phyloP scores from a whole-genome alignment of 2,113 vertebrate genomes.

The Bolborhynchus lineola region DNA sequence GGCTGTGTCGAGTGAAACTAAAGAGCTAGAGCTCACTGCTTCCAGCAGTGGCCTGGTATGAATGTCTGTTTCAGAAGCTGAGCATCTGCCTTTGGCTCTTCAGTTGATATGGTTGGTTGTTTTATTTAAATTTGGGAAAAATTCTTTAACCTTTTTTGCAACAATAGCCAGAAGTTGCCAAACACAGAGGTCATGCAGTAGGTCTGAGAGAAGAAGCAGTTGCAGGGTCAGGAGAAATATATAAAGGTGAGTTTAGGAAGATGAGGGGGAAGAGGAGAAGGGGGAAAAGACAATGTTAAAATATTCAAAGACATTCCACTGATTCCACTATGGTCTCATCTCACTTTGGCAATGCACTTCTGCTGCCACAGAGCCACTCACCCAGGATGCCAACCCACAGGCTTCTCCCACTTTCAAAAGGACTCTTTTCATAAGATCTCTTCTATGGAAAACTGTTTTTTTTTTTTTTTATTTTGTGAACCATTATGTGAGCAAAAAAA shows the following conservation, averaged over 20 bases:
- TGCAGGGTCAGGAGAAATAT: not conserved
- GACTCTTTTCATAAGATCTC: not conserved
- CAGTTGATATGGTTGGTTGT: not conserved
- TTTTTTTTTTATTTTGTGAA: not conserved
- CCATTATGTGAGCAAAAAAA: accelerated
- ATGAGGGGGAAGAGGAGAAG: accelerated
- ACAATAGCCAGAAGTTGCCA: not conserved
- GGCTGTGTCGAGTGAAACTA: not conserved
- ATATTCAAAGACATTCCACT: not conserved
- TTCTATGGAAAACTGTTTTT: not conserved
- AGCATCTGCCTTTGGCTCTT: not conserved
- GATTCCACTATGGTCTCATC: not conserved
- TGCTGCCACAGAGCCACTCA: not conserved
- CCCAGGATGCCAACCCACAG: not conserved
- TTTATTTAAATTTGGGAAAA: not conserved
- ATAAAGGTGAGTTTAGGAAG: not conserved
- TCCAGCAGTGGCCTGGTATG: not conserved
- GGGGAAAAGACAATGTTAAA: not conserved
- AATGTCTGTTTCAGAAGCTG: not conserved
- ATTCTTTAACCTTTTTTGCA: not conserved
- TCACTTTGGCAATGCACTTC: not conserved
- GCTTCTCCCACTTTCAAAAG: not conserved
- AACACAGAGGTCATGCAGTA: not conserved
- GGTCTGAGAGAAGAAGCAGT: not conserved
- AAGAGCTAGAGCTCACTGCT: not conserved